Conservation (phyloP, 2,797 vertebrate genomes). For the Pantherophis alleghaniensis region DNA sequence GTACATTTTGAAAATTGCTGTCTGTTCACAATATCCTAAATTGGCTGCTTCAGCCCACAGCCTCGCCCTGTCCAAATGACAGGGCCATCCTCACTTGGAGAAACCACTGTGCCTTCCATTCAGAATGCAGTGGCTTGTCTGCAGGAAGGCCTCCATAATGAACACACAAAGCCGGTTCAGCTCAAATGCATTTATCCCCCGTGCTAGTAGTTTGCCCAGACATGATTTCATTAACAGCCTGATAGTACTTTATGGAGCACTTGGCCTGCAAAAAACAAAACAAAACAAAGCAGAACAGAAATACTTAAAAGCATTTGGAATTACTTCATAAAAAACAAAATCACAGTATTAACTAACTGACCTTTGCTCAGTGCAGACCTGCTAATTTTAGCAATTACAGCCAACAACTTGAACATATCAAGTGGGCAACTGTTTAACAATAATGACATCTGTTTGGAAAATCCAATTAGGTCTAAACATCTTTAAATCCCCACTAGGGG, state of each 20-base stretch:
- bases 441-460: conserved; percentile 89
- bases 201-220: not conserved
- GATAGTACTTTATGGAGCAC: conserved; percentile 64
- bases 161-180: not conserved
- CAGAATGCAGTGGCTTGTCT: rapidly evolving
- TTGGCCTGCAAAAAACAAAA: conserved; percentile 64
- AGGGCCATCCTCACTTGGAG: not conserved
- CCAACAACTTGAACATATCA: conserved; percentile 85
- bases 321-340: conserved; percentile 76
- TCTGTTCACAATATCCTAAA: not conserved
- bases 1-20: not conserved
- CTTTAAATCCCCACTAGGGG: conserved; percentile 75
- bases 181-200: rapidly evolving
- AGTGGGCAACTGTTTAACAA: conserved; percentile 81
- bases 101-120: conserved; percentile 2
- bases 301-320: conserved; percentile 69
- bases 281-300: conserved; percentile 49
- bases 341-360: conserved; percentile 74
- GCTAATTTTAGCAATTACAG: conserved; percentile 87
- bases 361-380: conserved; percentile 83
- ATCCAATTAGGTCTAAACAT: conserved; percentile 81
- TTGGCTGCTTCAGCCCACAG: not conserved
- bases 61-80: not conserved
- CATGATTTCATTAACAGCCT: conserved; percentile 66
- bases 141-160: not conserved